Conservation (phyloP, 2,797 vertebrate species). For the Melanotaenia pygmaea region DNA sequence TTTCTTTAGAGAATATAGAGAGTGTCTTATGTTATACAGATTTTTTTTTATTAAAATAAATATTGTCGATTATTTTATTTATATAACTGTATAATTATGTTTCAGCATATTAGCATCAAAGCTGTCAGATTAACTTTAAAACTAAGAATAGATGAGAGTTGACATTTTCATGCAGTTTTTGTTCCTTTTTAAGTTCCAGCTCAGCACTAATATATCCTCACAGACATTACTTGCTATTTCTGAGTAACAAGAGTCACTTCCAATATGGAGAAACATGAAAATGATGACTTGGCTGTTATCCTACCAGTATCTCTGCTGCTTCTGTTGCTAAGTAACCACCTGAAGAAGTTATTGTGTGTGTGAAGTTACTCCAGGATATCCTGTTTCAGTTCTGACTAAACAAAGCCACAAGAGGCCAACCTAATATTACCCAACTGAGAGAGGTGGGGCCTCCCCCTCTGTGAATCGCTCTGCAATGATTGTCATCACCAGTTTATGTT, state of each 20-base stretch:
- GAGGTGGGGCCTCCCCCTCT: constrained; percentile 18
- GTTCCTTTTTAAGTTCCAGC: background rate
- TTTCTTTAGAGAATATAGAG: background rate
- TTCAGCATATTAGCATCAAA: no score
- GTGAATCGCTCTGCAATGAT: background rate
- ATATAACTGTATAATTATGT: no score
- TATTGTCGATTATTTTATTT: background rate
- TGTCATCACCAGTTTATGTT: background rate
- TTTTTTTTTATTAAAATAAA: background rate
- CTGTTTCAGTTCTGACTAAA: constrained; percentile 78
- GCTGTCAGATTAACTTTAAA: background rate
- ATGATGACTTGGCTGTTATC: constrained; percentile 18
- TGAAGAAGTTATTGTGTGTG: constrained; percentile 71
- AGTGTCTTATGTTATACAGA: background rate
- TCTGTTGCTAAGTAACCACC: constrained; percentile 75
- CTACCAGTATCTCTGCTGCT: constrained; percentile 59
- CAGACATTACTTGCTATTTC: background rate
- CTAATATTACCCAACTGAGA: background rate
- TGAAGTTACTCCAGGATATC: constrained; percentile 83
- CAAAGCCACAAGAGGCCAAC: constrained; percentile 37
- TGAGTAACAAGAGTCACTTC: background rate
- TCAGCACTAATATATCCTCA: background rate
- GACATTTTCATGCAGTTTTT: background rate
- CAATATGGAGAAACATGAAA: constrained; percentile 13
- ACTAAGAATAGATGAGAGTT: background rate